phyloP scores from a whole-genome alignment of 2,888 invertebrate species.

The Euplexia lucipara region DNA sequence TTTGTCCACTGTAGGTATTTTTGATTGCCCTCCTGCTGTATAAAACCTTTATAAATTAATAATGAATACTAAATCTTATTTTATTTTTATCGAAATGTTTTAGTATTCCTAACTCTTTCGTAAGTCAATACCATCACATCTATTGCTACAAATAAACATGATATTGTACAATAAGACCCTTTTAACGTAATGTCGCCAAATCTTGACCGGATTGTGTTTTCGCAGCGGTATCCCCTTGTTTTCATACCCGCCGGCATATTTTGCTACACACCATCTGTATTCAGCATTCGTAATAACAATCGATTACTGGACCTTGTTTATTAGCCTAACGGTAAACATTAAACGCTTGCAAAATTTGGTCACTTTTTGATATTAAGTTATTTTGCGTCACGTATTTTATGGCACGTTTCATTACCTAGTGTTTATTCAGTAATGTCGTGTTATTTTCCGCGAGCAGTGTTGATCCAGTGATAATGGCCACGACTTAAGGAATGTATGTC shows the following conservation, averaged over 20 bases:
- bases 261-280: conserved; percentile 76
- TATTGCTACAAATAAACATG: conserved; percentile 28
- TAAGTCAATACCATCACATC: conserved; percentile 1
- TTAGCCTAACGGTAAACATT: conserved; percentile 48
- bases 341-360: conserved; percentile 13
- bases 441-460: too few species aligned
- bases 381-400: conserved; percentile 4
- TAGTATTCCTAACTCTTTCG: background rate
- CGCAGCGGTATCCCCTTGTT: conserved; percentile 76
- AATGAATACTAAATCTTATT: too few species aligned
- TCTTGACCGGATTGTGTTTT: conserved; percentile 77
- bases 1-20: background rate
- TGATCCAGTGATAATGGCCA: too few species aligned
- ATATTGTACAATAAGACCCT: conserved; percentile 55
- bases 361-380: conserved; percentile 30
- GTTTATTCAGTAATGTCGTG: conserved; percentile 9
- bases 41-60: too few species aligned
- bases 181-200: conserved; percentile 69
- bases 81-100: too few species aligned
- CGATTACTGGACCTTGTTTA: conserved; percentile 69
- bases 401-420: conserved; percentile 19
- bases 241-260: conserved; percentile 77
- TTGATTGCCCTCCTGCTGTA: too few species aligned
- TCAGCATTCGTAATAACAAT: conserved; percentile 78
- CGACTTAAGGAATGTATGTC: too few species aligned